phyloP scores from a whole-genome alignment of 2,113 vertebrate genomes.

The Calcarius ornatus region DNA sequence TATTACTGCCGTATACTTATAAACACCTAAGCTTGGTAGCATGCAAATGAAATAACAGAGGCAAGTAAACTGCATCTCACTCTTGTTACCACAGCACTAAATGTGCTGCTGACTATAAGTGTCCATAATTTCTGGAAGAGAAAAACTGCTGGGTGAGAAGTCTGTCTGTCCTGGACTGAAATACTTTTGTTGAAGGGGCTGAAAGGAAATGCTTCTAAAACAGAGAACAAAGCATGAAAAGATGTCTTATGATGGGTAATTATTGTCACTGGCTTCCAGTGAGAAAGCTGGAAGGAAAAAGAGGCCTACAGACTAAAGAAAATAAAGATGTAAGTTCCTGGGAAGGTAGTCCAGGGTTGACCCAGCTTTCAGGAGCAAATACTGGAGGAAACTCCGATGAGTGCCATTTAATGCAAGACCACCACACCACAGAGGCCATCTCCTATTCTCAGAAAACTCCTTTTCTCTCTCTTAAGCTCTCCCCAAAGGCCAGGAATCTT shows the following conservation, averaged over 20 bases:
- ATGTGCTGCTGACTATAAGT: conserved; percentile 10
- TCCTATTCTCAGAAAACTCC: neutral
- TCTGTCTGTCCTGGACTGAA: neutral
- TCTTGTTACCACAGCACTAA: neutral
- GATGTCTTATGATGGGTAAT: neutral
- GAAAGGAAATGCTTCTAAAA: neutral
- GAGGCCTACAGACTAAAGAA: neutral
- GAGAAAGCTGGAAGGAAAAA: neutral
- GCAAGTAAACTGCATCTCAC: conserved; percentile 31
- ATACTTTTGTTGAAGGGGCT: neutral
- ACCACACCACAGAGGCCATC: neutral
- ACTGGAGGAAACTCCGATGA: neutral
- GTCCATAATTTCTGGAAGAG: conserved; percentile 72
- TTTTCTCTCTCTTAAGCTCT: neutral
- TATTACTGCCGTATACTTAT: conserved; percentile 56
- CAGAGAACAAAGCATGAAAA: neutral
- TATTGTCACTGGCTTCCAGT: neutral
- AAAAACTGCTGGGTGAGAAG: conserved; percentile 1
- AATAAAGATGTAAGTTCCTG: neutral
- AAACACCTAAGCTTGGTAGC: conserved; percentile 57
- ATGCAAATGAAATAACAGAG: conserved; percentile 68
- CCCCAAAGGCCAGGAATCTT: neutral
- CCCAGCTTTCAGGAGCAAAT: neutral
- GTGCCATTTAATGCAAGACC: neutral
- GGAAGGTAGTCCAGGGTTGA: neutral